Evolutionary conservation across 2,888 invertebrate genomes (phyloP).

Genomic region (Drosophila emarginata): DNA sequence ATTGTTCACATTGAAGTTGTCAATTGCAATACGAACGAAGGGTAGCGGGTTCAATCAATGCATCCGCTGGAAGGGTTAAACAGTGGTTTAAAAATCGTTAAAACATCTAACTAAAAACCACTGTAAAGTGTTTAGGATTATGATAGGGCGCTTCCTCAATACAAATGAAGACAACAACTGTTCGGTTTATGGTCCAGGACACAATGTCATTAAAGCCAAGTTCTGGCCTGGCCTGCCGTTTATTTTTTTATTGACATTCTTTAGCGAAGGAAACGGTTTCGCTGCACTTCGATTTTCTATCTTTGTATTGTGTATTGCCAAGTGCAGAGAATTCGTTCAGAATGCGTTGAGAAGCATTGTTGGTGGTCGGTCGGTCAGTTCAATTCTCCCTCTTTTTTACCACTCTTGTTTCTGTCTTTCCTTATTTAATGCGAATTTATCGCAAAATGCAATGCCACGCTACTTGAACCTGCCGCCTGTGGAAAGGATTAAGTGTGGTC

Average conservation of each 20-base stretch:
- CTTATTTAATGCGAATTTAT: constrained; percentile 74
- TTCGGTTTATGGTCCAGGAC: constrained; percentile 52
- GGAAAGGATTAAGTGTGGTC: constrained; percentile 65
- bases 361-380: constrained; percentile 62
- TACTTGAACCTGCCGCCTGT: constrained; percentile 16
- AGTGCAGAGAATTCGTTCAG: constrained; percentile 57
- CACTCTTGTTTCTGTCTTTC: neutral
- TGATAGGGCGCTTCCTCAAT: neutral
- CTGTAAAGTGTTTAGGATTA: neutral
- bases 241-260: constrained; percentile 68
- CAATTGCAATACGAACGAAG: constrained; percentile 58
- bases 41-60: constrained; percentile 53
- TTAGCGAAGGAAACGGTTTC: constrained; percentile 20
- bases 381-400: constrained; percentile 24
- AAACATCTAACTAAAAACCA: neutral
- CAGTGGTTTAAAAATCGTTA: constrained; percentile 29
- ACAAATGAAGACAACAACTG: constrained; percentile 66
- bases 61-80: constrained; percentile 17
- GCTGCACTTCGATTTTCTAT: constrained; percentile 48
- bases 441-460: constrained; percentile 66
- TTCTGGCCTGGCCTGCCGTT: constrained; percentile 3
- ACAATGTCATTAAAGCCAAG: constrained; percentile 50
- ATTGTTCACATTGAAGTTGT: constrained; percentile 60
- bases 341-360: constrained; percentile 60
- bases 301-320: constrained; percentile 62